Evolutionary conservation across 2,113 vertebrate genomes (phyloP).

Genomic region (Perca flavescens): DNA sequence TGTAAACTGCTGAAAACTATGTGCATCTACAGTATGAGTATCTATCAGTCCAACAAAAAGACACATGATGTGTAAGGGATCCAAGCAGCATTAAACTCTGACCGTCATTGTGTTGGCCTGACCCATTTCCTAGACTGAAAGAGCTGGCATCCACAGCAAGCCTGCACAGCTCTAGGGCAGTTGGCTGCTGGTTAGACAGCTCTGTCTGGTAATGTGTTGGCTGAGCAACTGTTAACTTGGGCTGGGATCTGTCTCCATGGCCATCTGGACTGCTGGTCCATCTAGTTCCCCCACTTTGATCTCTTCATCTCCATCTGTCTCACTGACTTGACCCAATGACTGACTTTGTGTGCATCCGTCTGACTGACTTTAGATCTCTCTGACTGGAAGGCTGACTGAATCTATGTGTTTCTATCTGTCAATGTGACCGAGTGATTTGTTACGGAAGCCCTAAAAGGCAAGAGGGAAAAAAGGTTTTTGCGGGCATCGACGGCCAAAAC

Average conservation of each 20-base stretch:
- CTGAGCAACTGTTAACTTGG: slow-evolving; percentile 55
- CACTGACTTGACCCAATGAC: slow-evolving; percentile 64
- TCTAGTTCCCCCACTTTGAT: slow-evolving; percentile 62
- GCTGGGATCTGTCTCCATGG: slow-evolving; percentile 56
- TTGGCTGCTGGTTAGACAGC: slow-evolving; percentile 61
- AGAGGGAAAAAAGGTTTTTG: too few relatives aligned
- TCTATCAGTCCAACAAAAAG: slow-evolving; percentile 3
- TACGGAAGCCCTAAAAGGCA: too few relatives aligned
- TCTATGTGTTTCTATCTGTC: slow-evolving; percentile 3
- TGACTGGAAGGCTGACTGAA: slow-evolving; percentile 7
- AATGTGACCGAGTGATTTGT: slow-evolving; percentile 1
- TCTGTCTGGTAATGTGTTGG: slow-evolving; percentile 72
- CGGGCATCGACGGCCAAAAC: too few relatives aligned
- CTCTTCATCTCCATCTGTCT: slow-evolving; percentile 72
- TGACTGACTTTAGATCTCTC: slow-evolving; percentile 26
- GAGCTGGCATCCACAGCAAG: slow-evolving; percentile 37
- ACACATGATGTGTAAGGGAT: background rate
- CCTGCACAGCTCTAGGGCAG: slow-evolving; percentile 54
- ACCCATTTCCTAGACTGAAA: slow-evolving; percentile 51
- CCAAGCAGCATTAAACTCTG: slow-evolving; percentile 35
- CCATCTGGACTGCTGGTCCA: slow-evolving; percentile 69
- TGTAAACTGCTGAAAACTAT: background rate
- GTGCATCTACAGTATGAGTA: background rate
- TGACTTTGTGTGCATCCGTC: slow-evolving; percentile 43
- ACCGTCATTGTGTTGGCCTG: slow-evolving; percentile 46